Evolutionary conservation across 2,888 invertebrate genomes (phyloP), one percentile per base, ranked within the genome.

Genomic region (Biston betularia): DNA sequence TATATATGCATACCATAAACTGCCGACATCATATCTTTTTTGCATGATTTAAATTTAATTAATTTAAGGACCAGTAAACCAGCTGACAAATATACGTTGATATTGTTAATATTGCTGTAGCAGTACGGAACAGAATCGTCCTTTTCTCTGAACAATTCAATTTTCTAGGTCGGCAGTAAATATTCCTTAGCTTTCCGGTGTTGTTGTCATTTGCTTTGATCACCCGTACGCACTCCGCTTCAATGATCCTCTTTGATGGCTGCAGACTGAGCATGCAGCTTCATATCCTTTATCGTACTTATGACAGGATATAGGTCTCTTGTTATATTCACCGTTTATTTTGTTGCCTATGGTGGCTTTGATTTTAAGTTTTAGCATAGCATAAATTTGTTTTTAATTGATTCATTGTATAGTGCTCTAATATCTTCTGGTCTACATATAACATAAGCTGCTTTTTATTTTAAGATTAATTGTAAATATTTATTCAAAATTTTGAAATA

Each of bases 171-270:
- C 33, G 49, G 12, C 35, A 50, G 50, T 50, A n/a, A 46, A 46
- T 46, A 46, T 5, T 8, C 46, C 8, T 46, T n/a, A 45, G 44
- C n/a, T 14, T 6, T 15, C 1, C 15, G 44, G 44, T 5, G 12
- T 44, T 11, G 11, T 44, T 9, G 34, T 35, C 35, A 35, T 35
- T 50, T n/a, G 12, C 50, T 50, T 50, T 50, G 50, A 50, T 50
- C 50, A 8, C 8, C 1, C n/a, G 34, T 34, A 50, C 50, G 50
- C 50, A 50, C 35, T 50, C 35, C 50, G 50, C 50, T 50, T 12
- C 50, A n/a, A 35, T 50, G 50, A 35, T 35, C 40, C 11, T 40
- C 40, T 54, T 40, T 54, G 40, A 54, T 54, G 40, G 15, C 50
- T 50, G 50, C 35, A 35, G 34, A 10, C 35, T 0, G 50, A 50